Conservation (phyloP, 92 coral and sea anemone genomes). For the Phenganax subtilis region DNA sequence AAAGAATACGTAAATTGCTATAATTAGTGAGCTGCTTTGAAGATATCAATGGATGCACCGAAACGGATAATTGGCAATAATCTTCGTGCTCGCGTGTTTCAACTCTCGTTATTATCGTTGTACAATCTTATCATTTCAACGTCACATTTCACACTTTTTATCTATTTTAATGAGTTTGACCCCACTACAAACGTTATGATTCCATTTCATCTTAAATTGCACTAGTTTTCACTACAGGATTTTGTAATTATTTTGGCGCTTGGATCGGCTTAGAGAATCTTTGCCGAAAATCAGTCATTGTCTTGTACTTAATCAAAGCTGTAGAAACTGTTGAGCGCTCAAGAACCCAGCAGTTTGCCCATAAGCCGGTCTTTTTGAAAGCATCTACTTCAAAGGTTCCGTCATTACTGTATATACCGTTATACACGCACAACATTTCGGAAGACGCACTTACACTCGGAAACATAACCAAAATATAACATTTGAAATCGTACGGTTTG, state of each 20-base stretch:
- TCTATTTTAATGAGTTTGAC: conserved; percentile 35
- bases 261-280: conserved; percentile 21
- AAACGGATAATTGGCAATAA: conserved; percentile 46
- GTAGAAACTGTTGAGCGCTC: conserved; percentile 38
- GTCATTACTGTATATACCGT: conserved; percentile 39
- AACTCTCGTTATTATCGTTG: conserved; percentile 10
- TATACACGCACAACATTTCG: conserved; percentile 32
- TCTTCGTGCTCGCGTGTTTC: conserved; percentile 32
- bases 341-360: conserved; percentile 47
- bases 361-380: conserved; percentile 45
- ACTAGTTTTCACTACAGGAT: conserved; percentile 14
- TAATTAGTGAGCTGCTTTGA: conserved; percentile 43
- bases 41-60: conserved; percentile 46
- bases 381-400: conserved; percentile 44
- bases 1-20: conserved; percentile 45
- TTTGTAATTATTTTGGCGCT: conserved; percentile 14
- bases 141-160: conserved; percentile 10
- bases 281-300: conserved; percentile 40
- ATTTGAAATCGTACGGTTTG: conserved; percentile 2
- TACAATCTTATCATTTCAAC: conserved; percentile 32
- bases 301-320: conserved; percentile 31
- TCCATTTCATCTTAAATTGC: neutral
- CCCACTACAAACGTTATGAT: conserved; percentile 27
- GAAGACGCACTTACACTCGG: neutral
- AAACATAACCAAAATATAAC: neutral